phyloP scores from a whole-genome alignment of 2,797 vertebrate genomes.

The Parotocinclus haroldoi region DNA sequence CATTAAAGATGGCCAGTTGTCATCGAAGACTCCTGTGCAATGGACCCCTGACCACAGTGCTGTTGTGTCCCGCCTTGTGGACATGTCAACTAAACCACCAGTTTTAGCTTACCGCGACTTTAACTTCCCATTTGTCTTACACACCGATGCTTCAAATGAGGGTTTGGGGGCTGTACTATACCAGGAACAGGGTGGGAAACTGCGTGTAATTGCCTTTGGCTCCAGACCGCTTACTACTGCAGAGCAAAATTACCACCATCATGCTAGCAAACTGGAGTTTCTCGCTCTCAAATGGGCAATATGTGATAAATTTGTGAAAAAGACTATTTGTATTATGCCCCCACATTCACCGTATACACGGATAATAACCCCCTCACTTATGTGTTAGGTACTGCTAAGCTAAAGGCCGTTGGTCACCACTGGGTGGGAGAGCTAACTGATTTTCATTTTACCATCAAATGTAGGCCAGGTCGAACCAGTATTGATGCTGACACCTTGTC shows the following conservation, averaged over 20 bases:
- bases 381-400: not conserved
- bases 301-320: not conserved
- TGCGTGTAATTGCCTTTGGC: constrained; percentile 4
- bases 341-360: not conserved
- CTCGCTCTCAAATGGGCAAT: not conserved
- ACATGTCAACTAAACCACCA: not conserved
- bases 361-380: not conserved
- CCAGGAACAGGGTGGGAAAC: constrained; percentile 11
- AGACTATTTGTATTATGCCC: not conserved
- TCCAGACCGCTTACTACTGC: constrained; percentile 10
- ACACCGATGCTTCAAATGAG: constrained; percentile 9
- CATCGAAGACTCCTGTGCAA: not conserved
- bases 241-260: constrained; percentile 7
- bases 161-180: constrained; percentile 17
- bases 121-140: not conserved
- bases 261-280: constrained; percentile 9
- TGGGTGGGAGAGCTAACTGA: not conserved
- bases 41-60: too few relatives aligned
- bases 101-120: constrained; percentile 12
- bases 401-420: not conserved
- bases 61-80: too few relatives aligned
- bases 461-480: too few relatives aligned
- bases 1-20: too few relatives aligned
- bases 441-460: not conserved
- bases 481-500: not conserved